These are phyloP conservation scores for Carcinoscorpius rotundicauda DNA, from an alignment of 1,140 invertebrate genomes.

Conservation along the genomic window DNA sequence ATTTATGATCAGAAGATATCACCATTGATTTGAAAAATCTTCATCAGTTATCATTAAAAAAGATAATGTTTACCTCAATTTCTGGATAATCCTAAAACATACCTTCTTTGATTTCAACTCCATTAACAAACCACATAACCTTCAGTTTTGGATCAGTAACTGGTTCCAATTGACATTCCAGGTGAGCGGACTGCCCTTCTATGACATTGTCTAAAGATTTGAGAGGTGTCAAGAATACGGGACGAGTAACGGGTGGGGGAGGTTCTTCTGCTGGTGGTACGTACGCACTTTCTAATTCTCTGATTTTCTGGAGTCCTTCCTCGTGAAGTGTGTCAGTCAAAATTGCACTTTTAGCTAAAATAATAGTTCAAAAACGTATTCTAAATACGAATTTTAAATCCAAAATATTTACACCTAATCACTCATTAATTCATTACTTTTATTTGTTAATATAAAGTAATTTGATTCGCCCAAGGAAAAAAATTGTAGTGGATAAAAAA, in stretches of 20 bases:
- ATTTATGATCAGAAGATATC: too few species aligned
- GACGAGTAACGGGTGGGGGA: constrained; percentile 53
- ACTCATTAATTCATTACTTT: too few species aligned
- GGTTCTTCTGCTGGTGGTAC: constrained; percentile 55
- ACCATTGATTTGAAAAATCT: too few species aligned
- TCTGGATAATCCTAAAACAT: not conserved
- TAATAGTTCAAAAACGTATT: constrained; percentile 8
- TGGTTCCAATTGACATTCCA: constrained; percentile 58
- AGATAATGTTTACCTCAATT: too few species aligned
- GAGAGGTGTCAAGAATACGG: constrained; percentile 72
- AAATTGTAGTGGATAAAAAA: too few species aligned
- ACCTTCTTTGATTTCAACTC: constrained; percentile 42
- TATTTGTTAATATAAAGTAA: too few species aligned
- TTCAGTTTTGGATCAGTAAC: constrained; percentile 84
- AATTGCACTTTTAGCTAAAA: constrained; percentile 62
- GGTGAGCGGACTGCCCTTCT: constrained; percentile 76
- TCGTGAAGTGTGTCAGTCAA: constrained; percentile 73
- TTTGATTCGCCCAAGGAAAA: too few species aligned
- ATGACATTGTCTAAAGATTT: constrained; percentile 52
- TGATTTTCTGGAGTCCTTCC: constrained; percentile 72
- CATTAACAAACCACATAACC: constrained; percentile 63
- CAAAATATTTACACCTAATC: too few species aligned
- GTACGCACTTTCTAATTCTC: constrained; percentile 69
- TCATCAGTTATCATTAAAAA: too few species aligned
- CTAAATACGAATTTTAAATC: too few species aligned